Conservation (phyloP, 2,113 vertebrate species). For the Irena cyanogastra region DNA sequence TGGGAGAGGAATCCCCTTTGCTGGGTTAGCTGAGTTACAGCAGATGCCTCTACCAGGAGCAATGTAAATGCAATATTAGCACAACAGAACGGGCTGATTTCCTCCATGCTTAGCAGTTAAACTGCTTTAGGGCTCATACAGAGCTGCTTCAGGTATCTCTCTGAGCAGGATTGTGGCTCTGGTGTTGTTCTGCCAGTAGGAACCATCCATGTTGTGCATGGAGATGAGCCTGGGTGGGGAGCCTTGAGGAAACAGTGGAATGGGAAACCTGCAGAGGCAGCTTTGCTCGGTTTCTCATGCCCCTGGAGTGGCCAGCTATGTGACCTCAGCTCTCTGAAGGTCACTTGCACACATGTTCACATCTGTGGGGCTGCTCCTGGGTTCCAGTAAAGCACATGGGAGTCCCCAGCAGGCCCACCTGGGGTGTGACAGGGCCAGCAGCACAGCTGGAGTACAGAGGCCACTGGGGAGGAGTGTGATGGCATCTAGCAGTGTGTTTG, state of each 20-base stretch:
- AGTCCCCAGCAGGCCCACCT: not conserved
- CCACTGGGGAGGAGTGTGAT: not conserved
- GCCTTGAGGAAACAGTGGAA: not conserved
- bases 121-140: not conserved
- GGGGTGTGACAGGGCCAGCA: not conserved
- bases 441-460: not conserved
- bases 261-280: not conserved
- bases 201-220: not conserved
- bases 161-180: not conserved
- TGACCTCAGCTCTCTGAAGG: not conserved
- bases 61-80: not conserved
- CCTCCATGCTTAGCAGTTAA: not conserved
- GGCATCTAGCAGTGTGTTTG: not conserved
- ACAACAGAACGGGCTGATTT: not conserved
- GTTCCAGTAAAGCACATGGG: not conserved
- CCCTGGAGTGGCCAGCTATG: rapidly evolving
- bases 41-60: not conserved
- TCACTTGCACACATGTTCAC: rapidly evolving
- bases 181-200: not conserved
- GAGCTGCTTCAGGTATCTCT: not conserved
- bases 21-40: not conserved
- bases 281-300: rapidly evolving
- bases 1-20: not conserved
- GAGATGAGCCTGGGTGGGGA: not conserved
- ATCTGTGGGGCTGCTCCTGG: not conserved